A percentile compares a stretch with the other conserved stretches of the same genome.
Conservation (phyloP, 92 coral and sea anemone species). For the Porites divaricata region DNA sequence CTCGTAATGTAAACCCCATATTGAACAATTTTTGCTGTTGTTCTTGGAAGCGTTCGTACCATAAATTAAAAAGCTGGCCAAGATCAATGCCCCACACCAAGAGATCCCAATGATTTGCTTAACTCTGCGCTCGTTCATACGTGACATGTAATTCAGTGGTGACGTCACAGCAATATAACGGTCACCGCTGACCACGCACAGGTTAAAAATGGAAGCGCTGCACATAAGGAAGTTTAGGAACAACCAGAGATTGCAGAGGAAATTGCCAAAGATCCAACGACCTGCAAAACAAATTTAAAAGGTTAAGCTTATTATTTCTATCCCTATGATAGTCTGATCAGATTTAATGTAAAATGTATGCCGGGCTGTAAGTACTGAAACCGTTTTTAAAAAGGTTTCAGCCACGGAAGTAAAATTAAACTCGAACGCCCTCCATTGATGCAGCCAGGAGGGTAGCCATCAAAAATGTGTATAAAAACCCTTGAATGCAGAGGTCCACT, state of each 20-base stretch:
- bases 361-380: not conserved
- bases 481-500: no score
- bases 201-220: conserved; percentile 69
- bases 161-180: conserved; percentile 86
- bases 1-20: conserved; percentile 58
- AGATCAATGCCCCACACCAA: conserved; percentile 48
- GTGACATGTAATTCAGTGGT: conserved; percentile 68
- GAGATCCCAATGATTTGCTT: conserved; percentile 52
- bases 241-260: conserved; percentile 63
- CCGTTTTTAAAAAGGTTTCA: not conserved
- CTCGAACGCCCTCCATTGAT: no score
- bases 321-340: no score
- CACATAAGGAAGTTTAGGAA: conserved; percentile 73
- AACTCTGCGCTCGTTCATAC: conserved; percentile 59
- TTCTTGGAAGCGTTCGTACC: conserved; percentile 34
- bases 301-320: no score
- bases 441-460: no score
- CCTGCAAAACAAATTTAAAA: conserved; percentile 36
- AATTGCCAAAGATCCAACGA: conserved; percentile 74
- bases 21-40: conserved; percentile 39
- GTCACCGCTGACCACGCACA: conserved; percentile 88
- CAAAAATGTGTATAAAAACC: no score
- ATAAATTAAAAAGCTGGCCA: conserved; percentile 41
- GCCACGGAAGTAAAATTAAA: no score
- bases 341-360: not conserved